These are phyloP conservation scores for Xiphorhynchus elegans DNA, from an alignment of 2,113 vertebrate genomes.

Conservation along the genomic window DNA sequence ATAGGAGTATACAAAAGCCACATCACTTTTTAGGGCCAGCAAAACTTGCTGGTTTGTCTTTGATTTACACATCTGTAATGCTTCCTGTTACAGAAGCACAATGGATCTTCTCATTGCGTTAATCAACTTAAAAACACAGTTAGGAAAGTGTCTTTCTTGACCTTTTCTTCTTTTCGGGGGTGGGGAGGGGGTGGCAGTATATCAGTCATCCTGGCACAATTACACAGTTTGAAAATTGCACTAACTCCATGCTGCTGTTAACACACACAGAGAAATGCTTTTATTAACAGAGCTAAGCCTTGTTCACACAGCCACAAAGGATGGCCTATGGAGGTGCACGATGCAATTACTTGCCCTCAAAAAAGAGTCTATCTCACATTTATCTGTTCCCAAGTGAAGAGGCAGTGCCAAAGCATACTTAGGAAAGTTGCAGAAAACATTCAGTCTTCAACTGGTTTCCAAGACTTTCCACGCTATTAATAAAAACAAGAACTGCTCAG, in stretches of 20 bases:
- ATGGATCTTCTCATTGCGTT: neutral
- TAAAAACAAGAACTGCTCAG: neutral
- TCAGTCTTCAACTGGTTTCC: neutral
- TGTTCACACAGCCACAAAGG: neutral
- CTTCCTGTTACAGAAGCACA: neutral
- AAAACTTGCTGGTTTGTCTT: conserved; percentile 46
- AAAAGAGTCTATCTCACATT: neutral
- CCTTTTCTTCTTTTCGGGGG: neutral
- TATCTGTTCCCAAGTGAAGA: neutral
- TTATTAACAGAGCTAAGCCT: neutral
- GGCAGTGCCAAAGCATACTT: neutral
- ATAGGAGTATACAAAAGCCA: conserved; percentile 37
- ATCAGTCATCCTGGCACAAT: conserved; percentile 13
- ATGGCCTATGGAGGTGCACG: rapidly evolving
- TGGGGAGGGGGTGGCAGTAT: neutral
- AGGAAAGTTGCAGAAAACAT: neutral
- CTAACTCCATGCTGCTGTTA: neutral
- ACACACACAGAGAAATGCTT: neutral
- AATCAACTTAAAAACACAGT: neutral
- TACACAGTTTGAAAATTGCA: neutral
- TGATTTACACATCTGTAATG: conserved; percentile 22
- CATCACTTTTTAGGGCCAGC: conserved; percentile 47
- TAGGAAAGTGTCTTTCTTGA: conserved; percentile 4
- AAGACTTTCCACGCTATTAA: neutral
- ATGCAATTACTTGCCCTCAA: neutral